These are phyloP conservation scores for Apantesis nais DNA, from an alignment of 2,888 invertebrate species.

Conservation along the genomic window DNA sequence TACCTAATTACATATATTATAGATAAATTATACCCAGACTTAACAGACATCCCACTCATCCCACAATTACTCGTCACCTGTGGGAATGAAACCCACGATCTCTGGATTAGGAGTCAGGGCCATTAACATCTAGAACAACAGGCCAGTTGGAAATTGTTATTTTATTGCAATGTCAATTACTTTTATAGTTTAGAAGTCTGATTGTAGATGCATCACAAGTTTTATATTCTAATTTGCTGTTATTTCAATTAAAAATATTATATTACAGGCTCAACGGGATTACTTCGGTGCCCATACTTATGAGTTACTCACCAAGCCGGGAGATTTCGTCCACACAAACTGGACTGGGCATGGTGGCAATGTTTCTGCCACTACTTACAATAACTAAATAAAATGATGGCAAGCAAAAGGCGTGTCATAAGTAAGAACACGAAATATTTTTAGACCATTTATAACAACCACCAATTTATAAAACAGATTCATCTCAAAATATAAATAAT, in stretches of 20 bases:
- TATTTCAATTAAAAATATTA: neutral
- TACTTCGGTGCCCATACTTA: conserved; percentile 99
- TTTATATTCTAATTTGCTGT: neutral
- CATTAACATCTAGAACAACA: neutral
- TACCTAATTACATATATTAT: too few relatives aligned
- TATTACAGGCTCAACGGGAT: conserved; percentile 94
- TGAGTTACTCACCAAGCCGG: conserved; percentile 94
- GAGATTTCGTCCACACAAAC: conserved; percentile 97
- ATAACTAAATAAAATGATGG: conserved; percentile 55
- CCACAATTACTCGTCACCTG: too few relatives aligned
- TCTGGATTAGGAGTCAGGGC: neutral
- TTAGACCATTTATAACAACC: neutral
- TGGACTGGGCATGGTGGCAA: conserved; percentile 99
- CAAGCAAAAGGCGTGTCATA: neutral
- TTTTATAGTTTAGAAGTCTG: neutral
- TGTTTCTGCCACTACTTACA: conserved; percentile 96
- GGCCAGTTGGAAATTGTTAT: neutral
- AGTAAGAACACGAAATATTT: neutral
- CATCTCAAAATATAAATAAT: neutral
- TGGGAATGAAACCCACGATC: neutral
- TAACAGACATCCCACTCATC: too few relatives aligned
- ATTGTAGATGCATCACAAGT: neutral
- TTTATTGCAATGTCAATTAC: neutral
- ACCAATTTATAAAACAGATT: neutral
- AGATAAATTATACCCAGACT: too few relatives aligned